phyloP scores from a whole-genome alignment of 2,113 vertebrate species.

The Odocoileus virginianus region DNA sequence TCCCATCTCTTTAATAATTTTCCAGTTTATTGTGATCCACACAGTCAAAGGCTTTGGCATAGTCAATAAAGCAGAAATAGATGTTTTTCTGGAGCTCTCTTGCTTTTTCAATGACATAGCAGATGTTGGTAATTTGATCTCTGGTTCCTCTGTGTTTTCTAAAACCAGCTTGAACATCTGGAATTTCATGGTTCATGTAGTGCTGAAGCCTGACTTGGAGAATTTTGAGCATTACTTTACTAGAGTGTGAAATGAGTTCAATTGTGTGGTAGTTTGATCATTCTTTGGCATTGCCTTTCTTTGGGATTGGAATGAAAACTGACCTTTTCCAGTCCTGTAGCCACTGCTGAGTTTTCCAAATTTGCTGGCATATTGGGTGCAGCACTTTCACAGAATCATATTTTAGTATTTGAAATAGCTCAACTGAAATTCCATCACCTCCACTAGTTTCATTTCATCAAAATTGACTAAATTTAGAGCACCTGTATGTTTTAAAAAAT shows the following conservation, averaged over 20 bases:
- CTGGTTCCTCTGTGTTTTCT: background rate
- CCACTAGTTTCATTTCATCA: background rate
- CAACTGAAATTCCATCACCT: background rate
- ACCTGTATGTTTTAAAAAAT: background rate
- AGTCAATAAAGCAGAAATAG: background rate
- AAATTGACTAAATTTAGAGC: background rate
- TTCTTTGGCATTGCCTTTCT: background rate
- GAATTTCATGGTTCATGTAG: fast-evolving
- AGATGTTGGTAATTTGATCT: background rate
- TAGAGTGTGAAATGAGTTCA: background rate
- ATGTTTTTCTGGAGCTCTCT: background rate
- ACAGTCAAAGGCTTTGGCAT: background rate
- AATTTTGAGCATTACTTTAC: background rate
- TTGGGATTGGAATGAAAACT: background rate
- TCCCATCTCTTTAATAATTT: background rate
- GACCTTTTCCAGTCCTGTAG: background rate
- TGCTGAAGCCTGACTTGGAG: background rate
- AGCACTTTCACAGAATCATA: background rate
- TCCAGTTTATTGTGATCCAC: background rate
- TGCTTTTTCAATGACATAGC: background rate
- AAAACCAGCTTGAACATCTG: background rate
- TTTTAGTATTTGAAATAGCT: background rate
- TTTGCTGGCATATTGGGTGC: background rate
- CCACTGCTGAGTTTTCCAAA: background rate
- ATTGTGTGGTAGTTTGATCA: background rate